A percentile compares a stretch with the other conserved stretches of the same genome.
These are phyloP conservation scores for cattle (Bos taurus) DNA, from an alignment of 2,113 vertebrate genomes.

Conservation along the genomic window DNA sequence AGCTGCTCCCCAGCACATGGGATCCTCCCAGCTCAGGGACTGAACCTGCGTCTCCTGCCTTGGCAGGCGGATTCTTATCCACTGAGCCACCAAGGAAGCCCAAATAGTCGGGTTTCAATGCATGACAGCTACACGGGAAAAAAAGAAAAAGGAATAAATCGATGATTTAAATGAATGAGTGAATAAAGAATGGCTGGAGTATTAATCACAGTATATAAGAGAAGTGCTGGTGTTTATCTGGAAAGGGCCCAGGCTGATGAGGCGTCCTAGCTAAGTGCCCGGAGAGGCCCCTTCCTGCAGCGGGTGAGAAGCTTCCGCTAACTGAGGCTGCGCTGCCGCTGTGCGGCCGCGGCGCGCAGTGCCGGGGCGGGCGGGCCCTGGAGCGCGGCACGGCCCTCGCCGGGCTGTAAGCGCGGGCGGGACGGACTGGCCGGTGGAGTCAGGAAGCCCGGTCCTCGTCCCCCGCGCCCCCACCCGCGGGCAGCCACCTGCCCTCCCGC, in stretches of 20 bases:
- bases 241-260: neutral
- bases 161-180: neutral
- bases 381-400: neutral
- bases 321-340: slow-evolving; percentile 27
- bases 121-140: neutral
- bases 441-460: accelerated
- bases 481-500: neutral
- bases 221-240: neutral
- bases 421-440: neutral
- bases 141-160: neutral
- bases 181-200: neutral
- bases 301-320: neutral
- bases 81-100: neutral
- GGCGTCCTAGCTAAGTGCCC: neutral
- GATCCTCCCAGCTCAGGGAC: neutral
- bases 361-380: neutral
- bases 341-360: neutral
- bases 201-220: neutral
- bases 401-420: neutral
- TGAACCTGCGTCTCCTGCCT: neutral
- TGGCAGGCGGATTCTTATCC: neutral
- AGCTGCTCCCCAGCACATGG: neutral
- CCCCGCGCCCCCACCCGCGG: neutral
- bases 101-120: neutral
- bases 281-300: accelerated